Evolutionary conservation across 2,888 invertebrate species (phyloP), one percentile per base, ranked within the genome.

Genomic region (Lissocephala sabroskyi): DNA sequence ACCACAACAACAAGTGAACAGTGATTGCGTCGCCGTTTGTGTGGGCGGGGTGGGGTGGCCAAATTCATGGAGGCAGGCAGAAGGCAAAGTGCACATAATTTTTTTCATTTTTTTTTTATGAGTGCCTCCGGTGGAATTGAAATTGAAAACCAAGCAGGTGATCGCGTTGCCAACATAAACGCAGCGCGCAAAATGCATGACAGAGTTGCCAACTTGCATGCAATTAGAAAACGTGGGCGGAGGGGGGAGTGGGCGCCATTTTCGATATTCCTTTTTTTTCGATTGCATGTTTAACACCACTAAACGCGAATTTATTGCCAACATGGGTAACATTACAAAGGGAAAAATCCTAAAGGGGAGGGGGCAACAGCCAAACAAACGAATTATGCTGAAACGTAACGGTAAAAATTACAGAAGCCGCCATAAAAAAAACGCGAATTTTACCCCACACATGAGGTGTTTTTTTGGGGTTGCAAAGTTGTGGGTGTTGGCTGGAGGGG

Each of bases 221-320:
- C 13, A 14, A n/a, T n/a, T n/a, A n/a, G n/a, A n/a, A 33, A 11
- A 33, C 33, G 65, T 23, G 23, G 23, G 23, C 4, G 23, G 23
- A 7, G 23, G 35, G 35, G 35, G 35, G 35, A 23, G 35, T 41
- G 51, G 49, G 56, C 49, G 53, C 62, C 61, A 53, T 41, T 63
- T 56, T 56, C 23, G 60, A 59, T 63, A 56, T 59, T 47, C 45
- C 47, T 42, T 49, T 49, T 45, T 47, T 52, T 61, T 71, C 71
- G 67, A 76, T 78, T 55, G 66, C 77, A 60, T 73, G 67, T 70
- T 63, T 73, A 77, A 66, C 63, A 70, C 68, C 63, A 78, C 65
- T 75, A 68, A 75, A 77, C 47, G 59, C 65, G 54, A 65, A 48
- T 64, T 75, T 63, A 68, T 75, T 56, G 65, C 73, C 68, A 62